Evolutionary conservation across 2,888 invertebrate genomes (phyloP).

Genomic region (Ametastegia equiseti): DNA sequence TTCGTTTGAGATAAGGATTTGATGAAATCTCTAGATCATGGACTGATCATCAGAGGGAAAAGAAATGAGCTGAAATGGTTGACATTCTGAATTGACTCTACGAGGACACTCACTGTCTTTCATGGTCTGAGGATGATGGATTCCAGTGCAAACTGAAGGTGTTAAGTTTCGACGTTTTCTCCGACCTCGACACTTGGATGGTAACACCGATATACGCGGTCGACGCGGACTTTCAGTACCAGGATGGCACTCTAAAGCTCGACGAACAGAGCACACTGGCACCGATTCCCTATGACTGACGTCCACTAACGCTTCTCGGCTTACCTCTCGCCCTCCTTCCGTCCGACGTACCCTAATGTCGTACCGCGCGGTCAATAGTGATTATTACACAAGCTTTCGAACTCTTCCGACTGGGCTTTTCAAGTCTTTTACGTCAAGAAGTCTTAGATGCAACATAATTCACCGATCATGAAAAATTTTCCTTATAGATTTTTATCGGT

Average conservation of each 20-base stretch:
- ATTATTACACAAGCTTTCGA: constrained; percentile 39
- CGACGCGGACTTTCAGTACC: constrained; percentile 38
- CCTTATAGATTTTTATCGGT: too few species aligned
- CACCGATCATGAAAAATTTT: background rate
- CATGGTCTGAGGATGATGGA: constrained; percentile 14
- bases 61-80: too few species aligned
- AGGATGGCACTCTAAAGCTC: constrained; percentile 41
- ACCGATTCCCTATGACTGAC: constrained; percentile 72
- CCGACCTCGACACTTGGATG: background rate
- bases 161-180: background rate
- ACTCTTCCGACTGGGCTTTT: constrained; percentile 6
- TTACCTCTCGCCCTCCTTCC: constrained; percentile 45
- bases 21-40: too few species aligned
- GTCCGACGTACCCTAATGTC: constrained; percentile 11
- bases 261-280: constrained; percentile 38
- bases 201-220: constrained; percentile 39
- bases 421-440: background rate
- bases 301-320: constrained; percentile 61
- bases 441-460: background rate
- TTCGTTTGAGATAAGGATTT: too few species aligned
- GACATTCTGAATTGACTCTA: too few species aligned
- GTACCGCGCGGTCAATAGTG: constrained; percentile 32
- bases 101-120: constrained; percentile 32
- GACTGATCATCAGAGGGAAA: too few species aligned
- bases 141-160: background rate